Evolutionary conservation across 2,797 vertebrate species (phyloP), one percentile per base, ranked within the genome.

Genomic region (Buceros bicornis): DNA sequence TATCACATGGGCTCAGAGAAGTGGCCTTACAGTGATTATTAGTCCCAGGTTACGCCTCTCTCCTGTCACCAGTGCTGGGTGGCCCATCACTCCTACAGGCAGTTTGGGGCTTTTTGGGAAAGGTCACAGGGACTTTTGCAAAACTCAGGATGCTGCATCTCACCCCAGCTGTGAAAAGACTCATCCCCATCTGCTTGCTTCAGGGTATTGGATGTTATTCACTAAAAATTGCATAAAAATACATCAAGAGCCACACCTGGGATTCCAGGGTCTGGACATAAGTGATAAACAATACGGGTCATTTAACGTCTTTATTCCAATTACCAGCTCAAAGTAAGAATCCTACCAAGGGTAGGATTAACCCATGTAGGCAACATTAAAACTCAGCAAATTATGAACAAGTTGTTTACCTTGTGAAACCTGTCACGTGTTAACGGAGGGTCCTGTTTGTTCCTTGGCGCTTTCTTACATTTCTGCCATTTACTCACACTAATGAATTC

Each of bases 401-500:
- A 31, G 10, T 29, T 91, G 57, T 92, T 87, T 62, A 58, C 65
- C 69, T 82, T 58, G 24, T 64, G 57, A 87, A 96, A 82, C 16
- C 35, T 88, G 24, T 79, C 8, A 5, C 43, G 16, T 54, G 54
- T 79, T 91, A 82, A 69, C 47, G 11, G 10, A 83, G 50, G 12
- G 12, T 77, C 66, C 33, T 57, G 53, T 65, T 78, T 88, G 10
- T 50, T 83, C 51, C 61, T 82, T 70, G 31, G 11, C 2, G 6
- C 60, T 71, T 83, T 64, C 84, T 47, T 80, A 50, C 57, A 82
- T 76, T 89, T 93, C 90, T 80, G 29, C 13, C 3, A 0, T 62
- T 82, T 65, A 76, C 14, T 85, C 69, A 71, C 0, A 0, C 20
- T 83, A 40, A 87, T 87, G 40, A 73, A 69, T 89, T 96, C 95